Conservation (phyloP, 2,113 vertebrate genomes). For the Chamaetylas fuelleborni region DNA sequence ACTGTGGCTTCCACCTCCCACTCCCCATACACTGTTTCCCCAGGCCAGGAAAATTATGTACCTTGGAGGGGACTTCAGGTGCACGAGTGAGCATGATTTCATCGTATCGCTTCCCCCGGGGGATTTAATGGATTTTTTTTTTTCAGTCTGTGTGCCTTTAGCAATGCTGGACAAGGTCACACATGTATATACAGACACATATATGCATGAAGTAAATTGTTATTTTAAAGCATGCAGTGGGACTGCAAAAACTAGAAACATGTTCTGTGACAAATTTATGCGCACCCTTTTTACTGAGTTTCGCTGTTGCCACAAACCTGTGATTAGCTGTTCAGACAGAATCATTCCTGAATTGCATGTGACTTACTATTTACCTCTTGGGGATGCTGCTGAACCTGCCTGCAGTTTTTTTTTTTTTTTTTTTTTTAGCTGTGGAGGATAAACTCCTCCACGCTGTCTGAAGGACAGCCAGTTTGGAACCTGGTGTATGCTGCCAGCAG, state of each 20-base stretch:
- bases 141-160: neutral
- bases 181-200: fast-evolving
- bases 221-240: neutral
- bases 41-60: neutral
- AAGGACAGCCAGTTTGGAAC: neutral
- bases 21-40: neutral
- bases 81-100: neutral
- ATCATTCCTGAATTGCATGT: neutral
- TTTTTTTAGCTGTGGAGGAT: neutral
- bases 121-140: neutral
- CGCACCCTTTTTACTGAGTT: neutral
- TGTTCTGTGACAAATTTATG: neutral
- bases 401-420: neutral
- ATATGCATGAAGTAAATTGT: neutral
- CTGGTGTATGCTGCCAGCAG: neutral
- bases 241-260: fast-evolving
- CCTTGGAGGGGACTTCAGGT: neutral
- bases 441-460: neutral
- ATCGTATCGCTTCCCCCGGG: neutral
- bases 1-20: fast-evolving
- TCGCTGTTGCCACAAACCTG: neutral
- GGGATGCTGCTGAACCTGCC: neutral
- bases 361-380: neutral
- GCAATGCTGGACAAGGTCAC: neutral
- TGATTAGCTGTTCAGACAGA: slow-evolving; percentile 37